Conservation (phyloP, 2,113 vertebrate genomes). For the Pseudopodoces humilis region DNA sequence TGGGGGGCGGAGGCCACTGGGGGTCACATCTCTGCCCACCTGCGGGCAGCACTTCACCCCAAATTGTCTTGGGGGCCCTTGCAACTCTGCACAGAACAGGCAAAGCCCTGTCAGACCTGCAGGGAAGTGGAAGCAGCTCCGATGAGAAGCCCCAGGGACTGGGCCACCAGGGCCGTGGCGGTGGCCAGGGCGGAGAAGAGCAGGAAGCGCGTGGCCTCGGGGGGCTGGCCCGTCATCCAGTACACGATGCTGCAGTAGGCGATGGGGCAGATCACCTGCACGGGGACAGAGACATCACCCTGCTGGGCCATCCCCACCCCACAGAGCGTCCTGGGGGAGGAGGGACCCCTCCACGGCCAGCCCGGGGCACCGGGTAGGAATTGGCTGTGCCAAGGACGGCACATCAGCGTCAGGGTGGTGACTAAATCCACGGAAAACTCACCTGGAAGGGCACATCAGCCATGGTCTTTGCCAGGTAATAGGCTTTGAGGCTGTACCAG, state of each 20-base stretch:
- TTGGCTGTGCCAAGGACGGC: background rate
- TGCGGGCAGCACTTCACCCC: accelerated
- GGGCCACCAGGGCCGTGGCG: slow-evolving; percentile 91
- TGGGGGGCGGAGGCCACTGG: slow-evolving; percentile 34
- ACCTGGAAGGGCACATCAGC: slow-evolving; percentile 98
- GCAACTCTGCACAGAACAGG: accelerated
- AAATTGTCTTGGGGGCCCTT: accelerated
- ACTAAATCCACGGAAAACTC: background rate
- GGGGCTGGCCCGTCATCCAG: slow-evolving; percentile 98
- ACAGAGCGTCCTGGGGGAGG: too few species aligned
- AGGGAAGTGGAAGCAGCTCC: slow-evolving; percentile 94
- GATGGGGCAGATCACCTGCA: slow-evolving; percentile 90
- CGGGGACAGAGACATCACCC: background rate
- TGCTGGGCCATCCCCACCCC: background rate
- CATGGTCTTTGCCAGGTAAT: slow-evolving; percentile 97
- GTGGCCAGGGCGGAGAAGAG: slow-evolving; percentile 94
- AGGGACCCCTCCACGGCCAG: background rate
- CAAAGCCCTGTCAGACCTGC: slow-evolving; percentile 75
- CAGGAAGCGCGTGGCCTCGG: slow-evolving; percentile 88
- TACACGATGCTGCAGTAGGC: slow-evolving; percentile 98
- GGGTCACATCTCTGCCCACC: background rate
- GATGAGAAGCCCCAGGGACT: slow-evolving; percentile 93
- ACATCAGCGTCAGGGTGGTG: accelerated
- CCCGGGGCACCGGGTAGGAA: accelerated
- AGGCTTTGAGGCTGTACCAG: slow-evolving; percentile 98